A percentile compares a stretch with the other conserved stretches of the same genome.
These are phyloP conservation scores for Lasioglossum villosulum DNA, from an alignment of 2,888 invertebrate genomes.

Conservation along the genomic window DNA sequence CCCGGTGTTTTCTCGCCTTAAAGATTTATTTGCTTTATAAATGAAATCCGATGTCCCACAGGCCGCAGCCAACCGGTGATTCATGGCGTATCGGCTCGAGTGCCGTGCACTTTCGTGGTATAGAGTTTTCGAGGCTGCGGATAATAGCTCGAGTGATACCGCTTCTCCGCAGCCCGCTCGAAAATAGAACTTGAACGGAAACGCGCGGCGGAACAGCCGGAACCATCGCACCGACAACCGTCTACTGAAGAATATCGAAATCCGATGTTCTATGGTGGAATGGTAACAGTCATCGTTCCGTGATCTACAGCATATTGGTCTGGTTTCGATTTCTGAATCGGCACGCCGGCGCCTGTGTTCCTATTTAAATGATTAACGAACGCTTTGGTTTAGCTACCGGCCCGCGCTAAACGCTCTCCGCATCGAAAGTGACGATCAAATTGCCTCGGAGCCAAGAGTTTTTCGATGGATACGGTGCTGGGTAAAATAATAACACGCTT, in stretches of 20 bases:
- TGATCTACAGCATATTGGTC: slow-evolving; percentile 32
- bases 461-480: not conserved
- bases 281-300: slow-evolving; percentile 17
- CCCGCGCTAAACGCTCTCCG: not conserved
- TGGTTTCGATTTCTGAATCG: not conserved
- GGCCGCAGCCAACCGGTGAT: slow-evolving; percentile 64
- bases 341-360: not conserved
- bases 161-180: slow-evolving; percentile 40
- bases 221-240: slow-evolving; percentile 42
- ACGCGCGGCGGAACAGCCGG: slow-evolving; percentile 44
- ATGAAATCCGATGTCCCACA: slow-evolving; percentile 74
- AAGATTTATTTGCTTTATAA: slow-evolving; percentile 77
- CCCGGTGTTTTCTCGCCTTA: slow-evolving; percentile 71
- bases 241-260: slow-evolving; percentile 62
- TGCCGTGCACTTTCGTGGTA: slow-evolving; percentile 60
- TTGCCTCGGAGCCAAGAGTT: not conserved
- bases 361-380: slow-evolving; percentile 8
- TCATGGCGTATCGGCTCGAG: slow-evolving; percentile 71
- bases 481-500: not conserved
- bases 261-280: slow-evolving; percentile 52
- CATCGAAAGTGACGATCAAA: not conserved
- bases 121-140: slow-evolving; percentile 67
- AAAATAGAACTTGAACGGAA: slow-evolving; percentile 64
- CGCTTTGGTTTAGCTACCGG: not conserved
- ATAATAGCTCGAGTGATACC: slow-evolving; percentile 65